These are phyloP conservation scores for Notocelia uddmanniana DNA, from an alignment of 2,888 invertebrate genomes.

Conservation along the genomic window DNA sequence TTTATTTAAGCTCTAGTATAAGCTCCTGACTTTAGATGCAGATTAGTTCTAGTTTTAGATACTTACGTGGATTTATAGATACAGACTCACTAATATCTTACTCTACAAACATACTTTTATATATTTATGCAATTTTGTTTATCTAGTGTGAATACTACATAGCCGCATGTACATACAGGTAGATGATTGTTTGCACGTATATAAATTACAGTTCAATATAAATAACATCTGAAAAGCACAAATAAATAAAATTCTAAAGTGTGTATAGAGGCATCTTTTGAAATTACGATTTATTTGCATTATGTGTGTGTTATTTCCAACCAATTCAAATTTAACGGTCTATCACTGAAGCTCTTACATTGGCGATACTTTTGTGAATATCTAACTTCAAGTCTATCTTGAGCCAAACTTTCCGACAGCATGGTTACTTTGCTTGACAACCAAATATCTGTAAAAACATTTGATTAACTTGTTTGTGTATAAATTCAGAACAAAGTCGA, in stretches of 20 bases:
- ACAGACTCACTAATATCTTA: conserved; percentile 67
- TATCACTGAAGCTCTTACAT: conserved; percentile 22
- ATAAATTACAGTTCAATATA: conserved; percentile 54
- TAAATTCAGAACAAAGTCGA: conserved; percentile 93
- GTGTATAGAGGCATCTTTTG: conserved; percentile 52
- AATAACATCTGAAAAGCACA: conserved; percentile 59
- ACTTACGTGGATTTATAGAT: conserved; percentile 62
- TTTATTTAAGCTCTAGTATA: conserved; percentile 58
- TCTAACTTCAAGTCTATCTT: conserved; percentile 46
- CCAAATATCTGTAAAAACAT: conserved; percentile 36
- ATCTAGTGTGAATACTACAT: conserved; percentile 71
- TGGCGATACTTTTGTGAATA: conserved; percentile 28
- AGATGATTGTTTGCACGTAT: conserved; percentile 78
- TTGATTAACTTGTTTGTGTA: conserved; percentile 50
- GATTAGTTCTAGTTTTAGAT: conserved; percentile 70
- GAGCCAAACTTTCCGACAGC: conserved; percentile 57
- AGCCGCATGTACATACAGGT: conserved; percentile 76
- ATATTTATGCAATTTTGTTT: conserved; percentile 62
- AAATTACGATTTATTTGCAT: conserved; percentile 48
- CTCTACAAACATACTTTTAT: conserved; percentile 69
- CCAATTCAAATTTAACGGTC: conserved; percentile 15
- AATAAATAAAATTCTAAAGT: conserved; percentile 45
- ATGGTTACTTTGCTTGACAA: conserved; percentile 65
- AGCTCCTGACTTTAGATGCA: conserved; percentile 61
- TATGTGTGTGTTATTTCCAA: conserved; percentile 46